Evolutionary conservation across 2,797 vertebrate genomes (phyloP), one percentile per base, ranked within the genome.

Genomic region (Xerus rutilus): DNA sequence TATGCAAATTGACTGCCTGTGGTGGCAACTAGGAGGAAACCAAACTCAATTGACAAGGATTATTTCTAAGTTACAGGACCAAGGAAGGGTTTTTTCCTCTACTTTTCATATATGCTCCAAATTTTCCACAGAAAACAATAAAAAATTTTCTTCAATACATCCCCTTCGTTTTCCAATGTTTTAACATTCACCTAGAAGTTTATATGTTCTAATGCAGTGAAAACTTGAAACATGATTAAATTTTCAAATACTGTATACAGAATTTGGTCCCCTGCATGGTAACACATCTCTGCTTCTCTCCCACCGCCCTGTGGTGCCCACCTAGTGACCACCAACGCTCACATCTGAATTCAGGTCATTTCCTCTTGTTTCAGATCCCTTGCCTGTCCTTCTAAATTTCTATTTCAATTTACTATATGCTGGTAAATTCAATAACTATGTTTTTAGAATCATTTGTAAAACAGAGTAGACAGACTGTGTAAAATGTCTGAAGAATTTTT

Each of bases 11-110:
- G 57, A 89, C 25, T 18, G 43, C 67, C 21, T 20, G 3, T 13
- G 1, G 18, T 62, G 25, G 39, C 35, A 78, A 30, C 18, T 18
- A 32, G 1, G 47, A 86, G 57, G 43, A 81, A 89, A 82, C 62
- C 54, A 59, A 77, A 18, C 25, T 35, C 30, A 7, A 15, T 35
- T 78, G 74, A 35, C 21, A 76, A 5, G 13, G 17, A 57, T 79
- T 70, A 47, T 69, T 95, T 84, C 52, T 85, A 82, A 93, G 39
- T 84, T 74, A 69, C 1, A 83, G 47, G 49, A 21, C 47, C 20
- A 28, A 28, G 14, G 59, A 57, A 8, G 3, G 28, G 13, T 43
- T 73, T 78, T 69, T 87, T 47, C 45, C 3, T 17, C 21, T 18
- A 12, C 4, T 67, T 18, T 89, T 96, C 35, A 67, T 49, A 57